Evolutionary conservation across 2,888 invertebrate genomes (phyloP).

Genomic region (Erannis defoliaria): DNA sequence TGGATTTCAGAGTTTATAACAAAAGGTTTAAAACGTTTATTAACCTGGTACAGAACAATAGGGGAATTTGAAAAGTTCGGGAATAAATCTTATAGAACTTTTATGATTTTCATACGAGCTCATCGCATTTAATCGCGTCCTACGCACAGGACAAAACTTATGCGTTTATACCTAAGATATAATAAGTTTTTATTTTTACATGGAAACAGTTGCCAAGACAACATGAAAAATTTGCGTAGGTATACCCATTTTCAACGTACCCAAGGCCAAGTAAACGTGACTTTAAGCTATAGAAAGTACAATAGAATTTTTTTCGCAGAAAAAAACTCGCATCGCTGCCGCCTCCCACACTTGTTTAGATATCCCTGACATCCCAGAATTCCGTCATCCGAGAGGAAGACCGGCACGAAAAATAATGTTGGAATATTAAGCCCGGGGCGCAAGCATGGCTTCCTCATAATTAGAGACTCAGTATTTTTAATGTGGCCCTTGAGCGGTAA

Average conservation of each 20-base stretch:
- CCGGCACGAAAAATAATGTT: conserved; percentile 49
- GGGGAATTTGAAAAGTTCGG: conserved; percentile 8
- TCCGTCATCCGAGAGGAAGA: conserved; percentile 22
- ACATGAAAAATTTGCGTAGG: not conserved
- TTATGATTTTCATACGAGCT: conserved; percentile 8
- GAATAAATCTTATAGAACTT: conserved; percentile 23
- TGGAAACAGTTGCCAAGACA: not conserved
- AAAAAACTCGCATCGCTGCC: conserved; percentile 6
- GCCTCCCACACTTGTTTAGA: conserved; percentile 29
- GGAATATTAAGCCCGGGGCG: conserved; percentile 50
- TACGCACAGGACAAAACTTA: not conserved
- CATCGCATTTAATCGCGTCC: conserved; percentile 1
- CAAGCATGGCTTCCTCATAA: conserved; percentile 54
- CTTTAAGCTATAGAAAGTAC: conserved; percentile 13
- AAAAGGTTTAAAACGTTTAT: conserved; percentile 35
- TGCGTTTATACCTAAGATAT: not conserved
- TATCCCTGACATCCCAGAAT: conserved; percentile 27
- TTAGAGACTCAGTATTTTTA: conserved; percentile 57
- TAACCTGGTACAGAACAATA: conserved; percentile 34
- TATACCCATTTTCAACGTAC: conserved; percentile 6
- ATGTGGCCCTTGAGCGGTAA: conserved; percentile 47
- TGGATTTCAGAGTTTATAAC: conserved; percentile 29
- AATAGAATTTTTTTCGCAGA: conserved; percentile 27
- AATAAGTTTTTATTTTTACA: not conserved
- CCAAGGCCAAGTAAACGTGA: conserved; percentile 1